phyloP scores from a whole-genome alignment of 1,140 invertebrate genomes.

The Elysia chlorotica region DNA sequence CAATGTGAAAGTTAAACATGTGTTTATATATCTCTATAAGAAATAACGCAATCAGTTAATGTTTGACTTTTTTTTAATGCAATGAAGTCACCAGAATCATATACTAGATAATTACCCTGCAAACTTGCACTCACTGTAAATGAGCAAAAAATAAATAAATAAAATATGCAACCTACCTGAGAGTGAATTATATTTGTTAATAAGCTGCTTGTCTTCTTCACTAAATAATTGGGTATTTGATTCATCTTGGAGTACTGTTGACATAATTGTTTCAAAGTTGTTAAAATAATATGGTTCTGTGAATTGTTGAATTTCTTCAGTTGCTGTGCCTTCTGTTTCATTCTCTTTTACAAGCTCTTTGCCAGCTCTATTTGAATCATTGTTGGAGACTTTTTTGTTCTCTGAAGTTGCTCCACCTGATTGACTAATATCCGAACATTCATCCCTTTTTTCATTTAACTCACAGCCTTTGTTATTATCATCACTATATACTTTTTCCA shows the following conservation, averaged over 20 bases:
- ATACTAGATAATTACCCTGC: not conserved
- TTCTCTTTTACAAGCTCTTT: not conserved
- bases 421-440: not conserved
- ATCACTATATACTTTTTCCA: too few relatives aligned
- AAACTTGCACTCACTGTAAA: too few relatives aligned
- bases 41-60: not conserved
- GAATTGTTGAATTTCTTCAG: not conserved
- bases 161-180: slow-evolving; percentile 40
- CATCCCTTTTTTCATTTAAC: not conserved
- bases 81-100: not conserved
- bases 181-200: slow-evolving; percentile 54
- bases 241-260: slow-evolving; percentile 57
- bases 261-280: slow-evolving; percentile 62
- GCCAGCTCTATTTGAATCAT: not conserved
- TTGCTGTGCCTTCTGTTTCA: not conserved
- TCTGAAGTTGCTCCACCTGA: not conserved
- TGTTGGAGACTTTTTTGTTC: not conserved
- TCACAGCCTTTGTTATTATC: too few relatives aligned
- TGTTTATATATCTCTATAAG: not conserved
- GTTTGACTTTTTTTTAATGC: not conserved
- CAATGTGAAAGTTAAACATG: not conserved
- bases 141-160: not conserved
- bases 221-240: slow-evolving; percentile 60
- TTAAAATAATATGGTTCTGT: slow-evolving; percentile 60
- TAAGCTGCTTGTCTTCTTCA: slow-evolving; percentile 55